A percentile compares a stretch with the other conserved stretches of the same genome.
Conservation (phyloP, 1,140 invertebrate species). For the Megalopta genalis region DNA sequence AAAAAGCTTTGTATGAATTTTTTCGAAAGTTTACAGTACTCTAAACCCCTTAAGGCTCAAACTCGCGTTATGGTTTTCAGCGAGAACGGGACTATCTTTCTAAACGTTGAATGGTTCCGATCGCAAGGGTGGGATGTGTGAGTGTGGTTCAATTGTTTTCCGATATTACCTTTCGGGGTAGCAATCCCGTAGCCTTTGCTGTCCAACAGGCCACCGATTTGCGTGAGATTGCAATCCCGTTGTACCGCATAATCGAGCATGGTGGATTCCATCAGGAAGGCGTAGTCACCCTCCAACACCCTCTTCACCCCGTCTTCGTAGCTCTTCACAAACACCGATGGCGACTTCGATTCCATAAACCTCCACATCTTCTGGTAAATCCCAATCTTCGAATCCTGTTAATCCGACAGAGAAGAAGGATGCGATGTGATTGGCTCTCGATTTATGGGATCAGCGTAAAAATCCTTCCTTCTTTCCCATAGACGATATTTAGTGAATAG, state of each 20-base stretch:
- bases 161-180: constrained; percentile 86
- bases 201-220: constrained; percentile 94
- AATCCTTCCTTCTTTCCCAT: too few relatives aligned
- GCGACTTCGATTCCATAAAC: constrained; percentile 92
- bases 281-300: constrained; percentile 89
- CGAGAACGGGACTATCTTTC: background rate
- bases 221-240: constrained; percentile 95
- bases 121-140: background rate
- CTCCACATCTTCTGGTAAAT: constrained; percentile 99
- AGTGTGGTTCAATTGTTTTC: constrained; percentile 2
- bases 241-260: constrained; percentile 95
- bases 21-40: too few relatives aligned
- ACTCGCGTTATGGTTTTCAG: background rate
- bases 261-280: constrained; percentile 96
- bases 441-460: too few relatives aligned
- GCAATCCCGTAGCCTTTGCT: constrained; percentile 91
- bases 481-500: too few relatives aligned
- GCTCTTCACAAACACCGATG: constrained; percentile 91
- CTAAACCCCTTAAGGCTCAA: background rate
- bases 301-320: constrained; percentile 94
- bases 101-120: background rate
- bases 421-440: too few relatives aligned
- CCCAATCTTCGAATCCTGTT: constrained; percentile 95
- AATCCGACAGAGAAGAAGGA: too few relatives aligned
- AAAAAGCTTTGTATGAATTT: too few relatives aligned